These are phyloP conservation scores for Yponomeuta plumbellus DNA, from an alignment of 2,888 invertebrate genomes.

Conservation along the genomic window DNA sequence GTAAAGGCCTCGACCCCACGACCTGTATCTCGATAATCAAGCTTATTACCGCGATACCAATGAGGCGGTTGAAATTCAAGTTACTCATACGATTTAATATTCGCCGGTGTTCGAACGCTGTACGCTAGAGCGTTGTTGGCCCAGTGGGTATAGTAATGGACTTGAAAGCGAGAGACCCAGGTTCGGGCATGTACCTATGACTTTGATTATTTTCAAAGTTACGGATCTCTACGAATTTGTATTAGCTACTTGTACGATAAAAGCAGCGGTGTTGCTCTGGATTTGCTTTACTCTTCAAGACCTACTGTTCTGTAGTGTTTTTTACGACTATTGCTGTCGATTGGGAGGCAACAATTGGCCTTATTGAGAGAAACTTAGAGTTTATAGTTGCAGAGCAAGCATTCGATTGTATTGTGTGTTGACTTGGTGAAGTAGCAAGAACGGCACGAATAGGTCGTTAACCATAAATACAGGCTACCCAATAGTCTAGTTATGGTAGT, in stretches of 20 bases:
- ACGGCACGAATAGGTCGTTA: not conserved
- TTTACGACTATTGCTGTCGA: not conserved
- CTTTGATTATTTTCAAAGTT: too few relatives aligned
- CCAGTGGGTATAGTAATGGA: too few relatives aligned
- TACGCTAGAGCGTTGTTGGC: too few relatives aligned
- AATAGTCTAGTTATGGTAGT: too few relatives aligned
- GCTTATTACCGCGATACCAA: not conserved
- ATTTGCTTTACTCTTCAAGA: not conserved
- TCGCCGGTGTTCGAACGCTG: not conserved
- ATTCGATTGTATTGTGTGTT: not conserved
- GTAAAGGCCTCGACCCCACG: too few relatives aligned
- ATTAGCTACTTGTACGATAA: not conserved
- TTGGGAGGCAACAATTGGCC: not conserved
- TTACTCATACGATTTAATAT: not conserved
- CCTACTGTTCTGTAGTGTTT: not conserved
- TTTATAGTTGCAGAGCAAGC: not conserved
- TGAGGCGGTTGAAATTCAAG: not conserved
- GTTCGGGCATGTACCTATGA: too few relatives aligned
- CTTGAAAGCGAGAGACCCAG: too few relatives aligned
- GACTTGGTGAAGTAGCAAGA: not conserved
- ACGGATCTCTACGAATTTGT: too few relatives aligned
- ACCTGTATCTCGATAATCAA: too few relatives aligned
- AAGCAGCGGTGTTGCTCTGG: not conserved
- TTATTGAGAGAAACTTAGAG: not conserved
- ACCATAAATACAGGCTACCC: too few relatives aligned